Base-by-base conservation (phyloP, 2,113 vertebrate genomes). In the Xenopus laevis region DNA sequence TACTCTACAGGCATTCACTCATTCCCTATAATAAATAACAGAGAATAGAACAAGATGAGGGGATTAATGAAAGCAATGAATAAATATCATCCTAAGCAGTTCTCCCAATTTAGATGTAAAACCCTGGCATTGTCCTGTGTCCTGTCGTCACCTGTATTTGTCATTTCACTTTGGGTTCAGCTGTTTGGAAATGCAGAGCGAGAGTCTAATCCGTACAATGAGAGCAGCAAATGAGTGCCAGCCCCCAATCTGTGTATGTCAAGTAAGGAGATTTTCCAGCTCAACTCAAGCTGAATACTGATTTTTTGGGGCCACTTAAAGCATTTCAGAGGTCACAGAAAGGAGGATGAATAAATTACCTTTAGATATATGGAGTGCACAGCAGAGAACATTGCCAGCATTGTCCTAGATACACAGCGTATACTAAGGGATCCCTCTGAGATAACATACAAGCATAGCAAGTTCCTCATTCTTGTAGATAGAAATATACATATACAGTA, bases 191-290 rank as follows among this genome's bases (percentile, higher is more conserved):
- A 82, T 79, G 75, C 62, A 81, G 76, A 80, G 84, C 17, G 33
- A 40, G 21, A 80, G 73, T 65, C 69, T 83, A 83, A 81, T 82
- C 83, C 78, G 78, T 50, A 33, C 82, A 78, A 81, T 70, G 78
- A 74, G 78, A 80, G 83, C 82, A 79, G 81, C 81, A 72, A 68
- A 84, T 45, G 82, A 85, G 81, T 78, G 78, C 79, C 80, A 80
- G 79, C 67, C 77, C 74, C 79, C 82, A 81, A 85, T 82, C 73
- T 75, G 62, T 72, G 52, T 66, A 80, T 79, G 40, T 76, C 70
- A 79, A 78, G 77, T 65, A 62, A 60, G 66, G 77, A 76, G n/a
- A 71, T 60, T 85, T 84, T 70, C 76, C 60, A 15, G 30, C 60
- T 63, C 72, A 74, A 79, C 68, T 16, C 55, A 70, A 2, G 10